Base-by-base conservation (phyloP, 1,140 invertebrate genomes). In the Pteromalus puparum region DNA sequence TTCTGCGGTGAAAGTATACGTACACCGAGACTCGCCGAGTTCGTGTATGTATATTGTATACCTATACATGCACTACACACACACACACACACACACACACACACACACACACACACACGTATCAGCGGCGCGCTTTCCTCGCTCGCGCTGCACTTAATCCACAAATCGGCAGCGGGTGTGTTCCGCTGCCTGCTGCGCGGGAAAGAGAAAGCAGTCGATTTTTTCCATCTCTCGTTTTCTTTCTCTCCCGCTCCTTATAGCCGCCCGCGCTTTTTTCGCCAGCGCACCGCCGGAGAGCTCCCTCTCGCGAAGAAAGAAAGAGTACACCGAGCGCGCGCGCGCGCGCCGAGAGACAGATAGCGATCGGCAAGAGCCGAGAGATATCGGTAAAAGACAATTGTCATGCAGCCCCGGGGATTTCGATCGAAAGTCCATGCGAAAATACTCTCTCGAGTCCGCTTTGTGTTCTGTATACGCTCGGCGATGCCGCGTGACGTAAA, bases 401-500 rank as follows among this genome's bases (percentile, higher is more conserved):
- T 85, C 74, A 77, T 81, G 61, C 26, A 28, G 70, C 48, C 83
- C 42, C 76, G 46, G 61, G 74, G 46, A 82, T 74, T 82, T 82
- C 70, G 70, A 30, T 70, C 68, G 74, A 79, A 74, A 84, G 30
- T 65, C 26, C 87, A 85, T 86, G 87, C 68, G 81, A 82, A 82
- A 82, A 82, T 84, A 85, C 61, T 87, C 85, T 61, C 53, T 61
- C 53, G 53, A 4, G 48, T 1, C 18, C 68, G 82, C 86, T 86
- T 67, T 77, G 77, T 61, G 18, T 61, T 61, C 5, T 61, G 18
- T n/a, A n/a, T n/a, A 7, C 18, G 18, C 53, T 61, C 53, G 53
- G 2, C 87, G 6, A 61, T 70, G 67, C 24, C 24, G 87, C 53
- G 88, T 88, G 88, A 88, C 80, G 83, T 82, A 75, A 67, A 75